Percentiles rank a stretch among this genome's conserved stretches.
Evolutionary conservation across 2,797 vertebrate genomes (phyloP).

Genomic region (Nyctalus aviator): DNA sequence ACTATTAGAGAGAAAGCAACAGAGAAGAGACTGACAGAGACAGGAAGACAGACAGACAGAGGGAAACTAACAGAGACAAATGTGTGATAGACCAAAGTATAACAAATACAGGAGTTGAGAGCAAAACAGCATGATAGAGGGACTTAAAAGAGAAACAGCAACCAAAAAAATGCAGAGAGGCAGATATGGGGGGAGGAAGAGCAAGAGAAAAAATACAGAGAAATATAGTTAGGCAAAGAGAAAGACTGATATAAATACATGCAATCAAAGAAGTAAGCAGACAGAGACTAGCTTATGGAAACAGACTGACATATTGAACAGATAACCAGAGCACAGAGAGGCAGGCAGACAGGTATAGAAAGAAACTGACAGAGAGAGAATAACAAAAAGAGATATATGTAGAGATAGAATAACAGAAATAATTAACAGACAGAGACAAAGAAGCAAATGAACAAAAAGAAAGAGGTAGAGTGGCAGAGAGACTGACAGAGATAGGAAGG

Average conservation of each 20-base stretch:
- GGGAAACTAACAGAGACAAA: neutral
- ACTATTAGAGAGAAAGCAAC: neutral
- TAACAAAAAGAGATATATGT: neutral
- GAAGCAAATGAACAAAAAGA: conserved; percentile 36
- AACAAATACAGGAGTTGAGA: neutral
- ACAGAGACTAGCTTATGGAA: neutral
- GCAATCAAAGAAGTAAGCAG: conserved; percentile 4
- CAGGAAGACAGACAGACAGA: neutral
- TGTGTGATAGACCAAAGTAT: conserved; percentile 3
- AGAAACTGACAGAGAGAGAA: conserved; percentile 8
- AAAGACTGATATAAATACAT: neutral
- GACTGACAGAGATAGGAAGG: neutral
- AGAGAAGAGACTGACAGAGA: conserved; percentile 8
- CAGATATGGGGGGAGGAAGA: neutral
- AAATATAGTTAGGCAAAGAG: neutral
- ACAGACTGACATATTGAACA: neutral
- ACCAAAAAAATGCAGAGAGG: neutral
- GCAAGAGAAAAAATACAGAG: neutral
- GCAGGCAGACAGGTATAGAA: neutral
- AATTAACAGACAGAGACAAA: conserved; percentile 19
- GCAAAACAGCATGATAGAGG: neutral
- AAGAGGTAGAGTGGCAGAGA: neutral
- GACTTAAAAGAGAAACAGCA: neutral
- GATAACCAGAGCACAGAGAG: neutral
- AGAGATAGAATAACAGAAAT: conserved; percentile 5